Evolutionary conservation across 2,888 invertebrate species (phyloP).

Genomic region (Dilophus febrilis): DNA sequence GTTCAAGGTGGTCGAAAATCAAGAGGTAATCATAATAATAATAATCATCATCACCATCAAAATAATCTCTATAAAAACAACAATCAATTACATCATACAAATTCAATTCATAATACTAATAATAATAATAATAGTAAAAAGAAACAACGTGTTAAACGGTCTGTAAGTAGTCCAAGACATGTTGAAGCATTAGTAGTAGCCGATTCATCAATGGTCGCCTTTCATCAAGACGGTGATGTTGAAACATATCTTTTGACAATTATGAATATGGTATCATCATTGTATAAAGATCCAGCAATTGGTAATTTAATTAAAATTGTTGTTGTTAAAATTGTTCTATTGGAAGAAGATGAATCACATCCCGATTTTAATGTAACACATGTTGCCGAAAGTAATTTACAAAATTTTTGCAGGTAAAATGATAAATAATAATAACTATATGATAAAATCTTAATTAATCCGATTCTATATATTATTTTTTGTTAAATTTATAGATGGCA

Average conservation of each 20-base stretch:
- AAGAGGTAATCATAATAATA: slow-evolving; percentile 13
- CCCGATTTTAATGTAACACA: slow-evolving; percentile 55
- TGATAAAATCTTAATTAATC: not conserved
- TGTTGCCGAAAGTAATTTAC: slow-evolving; percentile 67
- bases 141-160: slow-evolving; percentile 34
- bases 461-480: slow-evolving; percentile 4
- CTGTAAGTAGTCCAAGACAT: slow-evolving; percentile 57
- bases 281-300: slow-evolving; percentile 76
- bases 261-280: slow-evolving; percentile 79
- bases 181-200: slow-evolving; percentile 80
- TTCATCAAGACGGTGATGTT: slow-evolving; percentile 63
- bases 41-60: slow-evolving; percentile 19
- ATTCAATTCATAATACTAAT: slow-evolving; percentile 18
- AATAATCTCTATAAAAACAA: slow-evolving; percentile 20
- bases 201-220: slow-evolving; percentile 72
- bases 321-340: slow-evolving; percentile 67
- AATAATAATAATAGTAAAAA: slow-evolving; percentile 15
- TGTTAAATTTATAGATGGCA: slow-evolving; percentile 42
- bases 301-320: slow-evolving; percentile 81
- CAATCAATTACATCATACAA: slow-evolving; percentile 10
- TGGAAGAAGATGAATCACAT: slow-evolving; percentile 41
- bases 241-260: slow-evolving; percentile 77
- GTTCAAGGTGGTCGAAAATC: slow-evolving; percentile 29
- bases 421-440: no score
- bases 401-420: slow-evolving; percentile 55